Base-by-base conservation (phyloP, 2,888 invertebrate species). In the Alsophila aescularia region DNA sequence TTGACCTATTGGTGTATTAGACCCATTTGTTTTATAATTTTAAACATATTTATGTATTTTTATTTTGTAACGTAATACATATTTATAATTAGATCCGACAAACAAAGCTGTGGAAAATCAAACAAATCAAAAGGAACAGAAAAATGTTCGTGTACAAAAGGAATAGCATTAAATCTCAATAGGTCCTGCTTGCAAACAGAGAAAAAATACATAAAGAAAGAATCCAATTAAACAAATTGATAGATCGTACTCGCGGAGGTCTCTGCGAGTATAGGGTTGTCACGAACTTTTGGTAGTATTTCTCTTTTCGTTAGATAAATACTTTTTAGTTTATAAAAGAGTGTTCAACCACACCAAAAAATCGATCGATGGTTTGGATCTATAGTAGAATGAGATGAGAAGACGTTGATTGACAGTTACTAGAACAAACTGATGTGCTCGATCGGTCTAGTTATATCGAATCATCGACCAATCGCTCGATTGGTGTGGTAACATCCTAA, bases 191-290 rank as follows among this genome's bases (percentile, higher is more conserved):
- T 78, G 76, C 58, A 77, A 81, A 79, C 81, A 81, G 77, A 78
- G 76, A 75, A 79, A 80, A 77, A 83, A 81, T 78, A 76, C 75
- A 79, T 81, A 87, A 84, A 86, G 85, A 77, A 80, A 76, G 83
- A 86, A 86, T 87, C 82, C 86, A 87, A 87, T 87, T 87, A 87
- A 87, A 87, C 84, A 85, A 87, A 87, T 87, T 87, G 87, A 86
- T 85, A 81, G 87, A 86, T 87, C 78, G 79, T 69, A 74, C 77
- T 74, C 69, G 66, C 72, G 69, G 66, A 75, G 67, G 62, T 63
- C 65, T 48, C 39, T 45, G 16, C 2, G 31, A 21, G 29, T 14
- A 15, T 50, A 56, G 50, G 55, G 55, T 37, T 56, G 41, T 4
- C 47, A 18, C 41, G 3, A 10, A n/a, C 7, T 14, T 29, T 27